A percentile compares a stretch with the other conserved stretches of the same genome.
Conservation (phyloP, 2,113 vertebrate species). For the Lontra canadensis region DNA sequence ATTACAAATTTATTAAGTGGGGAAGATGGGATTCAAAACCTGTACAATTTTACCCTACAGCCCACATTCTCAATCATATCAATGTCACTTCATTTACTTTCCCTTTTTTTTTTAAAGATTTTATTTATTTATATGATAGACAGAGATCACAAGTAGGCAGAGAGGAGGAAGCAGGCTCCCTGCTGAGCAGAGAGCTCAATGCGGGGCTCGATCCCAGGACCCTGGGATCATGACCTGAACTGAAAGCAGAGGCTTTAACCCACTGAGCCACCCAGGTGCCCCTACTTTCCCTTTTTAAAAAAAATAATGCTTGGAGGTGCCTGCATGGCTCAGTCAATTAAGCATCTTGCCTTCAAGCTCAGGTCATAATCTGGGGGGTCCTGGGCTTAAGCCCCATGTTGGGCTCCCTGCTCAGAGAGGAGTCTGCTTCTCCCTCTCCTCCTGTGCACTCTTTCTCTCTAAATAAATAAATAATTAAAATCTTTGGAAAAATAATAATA, state of each 20-base stretch:
- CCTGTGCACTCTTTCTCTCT: background rate
- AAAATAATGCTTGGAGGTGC: background rate
- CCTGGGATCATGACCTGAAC: no score
- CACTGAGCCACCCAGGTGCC: no score
- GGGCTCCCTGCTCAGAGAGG: background rate
- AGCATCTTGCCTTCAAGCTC: background rate
- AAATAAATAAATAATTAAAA: background rate
- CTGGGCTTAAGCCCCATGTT: background rate
- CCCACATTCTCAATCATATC: background rate
- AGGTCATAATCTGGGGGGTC: background rate
- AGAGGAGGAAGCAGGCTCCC: no score
- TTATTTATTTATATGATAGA: no score
- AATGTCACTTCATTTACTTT: background rate
- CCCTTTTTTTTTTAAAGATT: background rate
- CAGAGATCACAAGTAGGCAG: no score
- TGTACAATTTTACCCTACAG: background rate
- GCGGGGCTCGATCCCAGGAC: no score
- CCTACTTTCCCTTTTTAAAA: background rate
- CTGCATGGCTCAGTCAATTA: background rate
- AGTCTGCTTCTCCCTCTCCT: background rate
- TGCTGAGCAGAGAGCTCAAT: no score
- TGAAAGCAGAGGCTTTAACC: no score
- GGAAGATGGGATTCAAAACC: conserved; percentile 8
- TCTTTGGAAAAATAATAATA: background rate
- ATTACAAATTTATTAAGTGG: background rate